These are phyloP conservation scores for Chaenocephalus aceratus DNA, from an alignment of 2,113 vertebrate genomes.

Conservation along the genomic window DNA sequence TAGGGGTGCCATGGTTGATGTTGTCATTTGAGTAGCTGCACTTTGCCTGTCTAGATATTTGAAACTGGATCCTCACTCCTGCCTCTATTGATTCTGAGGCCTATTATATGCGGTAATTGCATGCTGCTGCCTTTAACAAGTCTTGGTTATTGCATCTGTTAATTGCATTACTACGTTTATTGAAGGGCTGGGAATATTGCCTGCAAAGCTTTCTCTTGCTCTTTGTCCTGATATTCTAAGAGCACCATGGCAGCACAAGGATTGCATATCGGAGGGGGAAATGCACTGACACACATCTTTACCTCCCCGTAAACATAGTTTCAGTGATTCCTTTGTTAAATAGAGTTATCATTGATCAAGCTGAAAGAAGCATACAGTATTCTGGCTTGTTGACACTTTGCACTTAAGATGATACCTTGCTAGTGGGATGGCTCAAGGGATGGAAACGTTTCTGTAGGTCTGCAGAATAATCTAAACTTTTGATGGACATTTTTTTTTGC, in stretches of 20 bases:
- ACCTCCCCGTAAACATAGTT: slow-evolving; percentile 6
- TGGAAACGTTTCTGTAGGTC: neutral
- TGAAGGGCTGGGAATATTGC: slow-evolving; percentile 78
- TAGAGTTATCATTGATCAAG: neutral
- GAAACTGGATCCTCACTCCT: slow-evolving; percentile 75
- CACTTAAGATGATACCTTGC: too few relatives aligned
- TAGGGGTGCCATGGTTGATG: slow-evolving; percentile 70
- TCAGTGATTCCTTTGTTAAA: neutral
- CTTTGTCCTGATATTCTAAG: slow-evolving; percentile 63
- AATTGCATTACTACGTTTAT: slow-evolving; percentile 83
- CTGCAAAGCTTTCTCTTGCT: slow-evolving; percentile 75
- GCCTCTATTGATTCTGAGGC: slow-evolving; percentile 79
- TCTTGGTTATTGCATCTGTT: slow-evolving; percentile 82
- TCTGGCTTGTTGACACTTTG: too few relatives aligned
- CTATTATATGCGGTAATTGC: slow-evolving; percentile 83
- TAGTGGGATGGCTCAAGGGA: neutral
- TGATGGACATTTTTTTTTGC: too few relatives aligned
- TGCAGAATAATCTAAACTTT: neutral
- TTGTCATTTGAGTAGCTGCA: slow-evolving; percentile 82
- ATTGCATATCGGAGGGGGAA: slow-evolving; percentile 25
- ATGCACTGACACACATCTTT: slow-evolving; percentile 28
- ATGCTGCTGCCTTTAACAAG: slow-evolving; percentile 84
- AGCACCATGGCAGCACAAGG: slow-evolving; percentile 18
- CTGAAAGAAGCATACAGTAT: neutral
- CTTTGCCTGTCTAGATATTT: slow-evolving; percentile 78